Base-by-base conservation (phyloP, 2,113 vertebrate genomes). In the Dermatemys mawii region DNA sequence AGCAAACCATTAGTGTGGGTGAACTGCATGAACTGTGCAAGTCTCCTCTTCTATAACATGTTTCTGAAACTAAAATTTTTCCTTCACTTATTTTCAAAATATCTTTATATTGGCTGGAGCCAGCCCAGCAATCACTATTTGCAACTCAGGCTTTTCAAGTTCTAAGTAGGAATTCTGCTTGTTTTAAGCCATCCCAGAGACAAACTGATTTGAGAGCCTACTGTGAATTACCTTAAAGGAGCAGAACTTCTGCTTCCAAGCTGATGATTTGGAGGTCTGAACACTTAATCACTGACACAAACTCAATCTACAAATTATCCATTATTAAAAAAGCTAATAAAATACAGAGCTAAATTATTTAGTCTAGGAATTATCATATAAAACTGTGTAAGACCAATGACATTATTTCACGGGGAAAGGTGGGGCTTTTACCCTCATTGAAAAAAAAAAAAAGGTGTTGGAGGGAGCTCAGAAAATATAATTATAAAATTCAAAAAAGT, bases 181-280 rank as follows among this genome's bases (percentile, higher is more conserved):
- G 92, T 88, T 67, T 76, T 86, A 75, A 92, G 51, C 88, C 8
- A 90, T 0, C 0, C 41, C 89, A 57, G 73, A 79, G 84, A 54
- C 21, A 93, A 94, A 70, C 26, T 92, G 90, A 90, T 85, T 89
- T 96, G 54, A 84, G 84, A 75, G 92, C 48, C 51, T 95, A 81
- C 49, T 57, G 0, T 83, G 78, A 86, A 88, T 85, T 90, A 75
- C 38, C 19, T 81, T 91, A 75, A 22, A 46, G 35, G 16, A 29
- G 90, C 16, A n/a, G 48, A 13, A 70, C 57, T 51, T 87, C 60
- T 70, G 57, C 81, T 75, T 93, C 55, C 55, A 26, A 81, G 35
- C 38, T 70, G 85, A 75, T 70, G 81, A 96, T 27, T 27, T 49
- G n/a, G 46, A 32, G 79, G 83, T 38, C 86, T 90, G 89, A 91